phyloP scores from a whole-genome alignment of 2,113 vertebrate genomes.

The Parotia lawesii region DNA sequence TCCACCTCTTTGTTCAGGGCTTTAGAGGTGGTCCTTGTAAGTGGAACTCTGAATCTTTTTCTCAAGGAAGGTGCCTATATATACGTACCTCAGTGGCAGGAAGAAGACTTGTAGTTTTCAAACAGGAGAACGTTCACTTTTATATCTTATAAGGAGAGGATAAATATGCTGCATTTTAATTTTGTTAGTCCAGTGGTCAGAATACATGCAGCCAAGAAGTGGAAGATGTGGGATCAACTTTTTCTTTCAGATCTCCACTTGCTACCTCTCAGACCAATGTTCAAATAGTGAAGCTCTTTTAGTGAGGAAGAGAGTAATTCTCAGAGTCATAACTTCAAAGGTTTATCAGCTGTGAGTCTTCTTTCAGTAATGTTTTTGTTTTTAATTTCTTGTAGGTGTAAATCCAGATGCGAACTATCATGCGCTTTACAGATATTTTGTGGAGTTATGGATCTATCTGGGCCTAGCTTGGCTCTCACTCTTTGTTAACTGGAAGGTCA shows the following conservation, averaged over 20 bases:
- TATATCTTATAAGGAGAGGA: not conserved
- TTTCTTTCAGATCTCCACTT: not conserved
- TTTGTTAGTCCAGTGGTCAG: not conserved
- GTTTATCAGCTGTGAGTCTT: not conserved
- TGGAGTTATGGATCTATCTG: conserved; percentile 97
- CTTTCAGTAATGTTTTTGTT: conserved; percentile 2
- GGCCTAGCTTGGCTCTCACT: conserved; percentile 96
- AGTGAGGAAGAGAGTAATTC: not conserved
- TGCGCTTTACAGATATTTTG: conserved; percentile 93
- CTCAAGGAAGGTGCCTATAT: not conserved
- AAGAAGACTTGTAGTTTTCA: not conserved
- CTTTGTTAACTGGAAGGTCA: conserved; percentile 98
- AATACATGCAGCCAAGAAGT: not conserved
- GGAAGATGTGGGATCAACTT: not conserved
- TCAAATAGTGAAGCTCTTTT: not conserved
- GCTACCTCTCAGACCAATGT: not conserved
- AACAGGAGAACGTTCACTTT: not conserved
- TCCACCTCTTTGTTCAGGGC: not conserved
- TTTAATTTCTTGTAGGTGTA: conserved; percentile 78
- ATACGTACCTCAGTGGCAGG: not conserved
- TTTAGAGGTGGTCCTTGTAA: not conserved
- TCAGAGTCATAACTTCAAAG: not conserved
- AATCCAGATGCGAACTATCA: conserved; percentile 90
- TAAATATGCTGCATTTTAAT: not conserved
- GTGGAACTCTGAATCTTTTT: not conserved